Evolutionary conservation across 2,888 invertebrate species (phyloP).

Genomic region (Agriotes lineatus): DNA sequence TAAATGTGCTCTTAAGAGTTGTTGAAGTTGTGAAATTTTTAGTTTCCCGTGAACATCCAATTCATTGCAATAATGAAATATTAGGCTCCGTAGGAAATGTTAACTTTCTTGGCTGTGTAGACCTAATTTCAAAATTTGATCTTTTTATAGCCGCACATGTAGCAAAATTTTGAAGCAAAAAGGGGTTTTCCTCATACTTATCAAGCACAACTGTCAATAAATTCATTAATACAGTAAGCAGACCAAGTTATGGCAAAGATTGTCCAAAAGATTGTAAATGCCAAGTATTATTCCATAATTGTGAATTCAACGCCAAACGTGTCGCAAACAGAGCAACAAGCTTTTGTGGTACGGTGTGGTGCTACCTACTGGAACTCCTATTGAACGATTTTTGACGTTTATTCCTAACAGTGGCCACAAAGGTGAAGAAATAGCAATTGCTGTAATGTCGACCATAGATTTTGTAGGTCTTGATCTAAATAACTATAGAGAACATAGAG

Average conservation of each 20-base stretch:
- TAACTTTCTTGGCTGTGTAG: slow-evolving; percentile 3
- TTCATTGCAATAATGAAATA: background rate
- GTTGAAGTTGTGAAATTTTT: no score
- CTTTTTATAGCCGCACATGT: background rate
- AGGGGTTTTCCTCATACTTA: background rate
- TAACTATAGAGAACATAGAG: background rate
- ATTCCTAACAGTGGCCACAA: slow-evolving; percentile 2
- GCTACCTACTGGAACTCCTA: background rate
- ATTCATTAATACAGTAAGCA: background rate
- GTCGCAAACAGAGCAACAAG: background rate
- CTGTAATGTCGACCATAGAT: background rate
- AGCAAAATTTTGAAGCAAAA: background rate
- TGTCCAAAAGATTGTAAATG: background rate
- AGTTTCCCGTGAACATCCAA: background rate
- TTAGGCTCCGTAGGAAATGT: background rate
- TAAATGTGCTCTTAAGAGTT: no score
- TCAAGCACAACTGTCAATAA: slow-evolving; percentile 3
- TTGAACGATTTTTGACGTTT: background rate
- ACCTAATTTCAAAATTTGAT: slow-evolving; percentile 1
- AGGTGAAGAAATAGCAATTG: background rate
- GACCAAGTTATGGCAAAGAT: background rate
- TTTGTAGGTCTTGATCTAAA: background rate
- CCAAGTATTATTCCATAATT: background rate
- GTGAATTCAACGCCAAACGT: background rate
- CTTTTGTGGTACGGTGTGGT: background rate